Percentiles rank a stretch among this genome's conserved stretches.
phyloP scores from a whole-genome alignment of 2,888 invertebrate species.

The Anarsia innoxiella region DNA sequence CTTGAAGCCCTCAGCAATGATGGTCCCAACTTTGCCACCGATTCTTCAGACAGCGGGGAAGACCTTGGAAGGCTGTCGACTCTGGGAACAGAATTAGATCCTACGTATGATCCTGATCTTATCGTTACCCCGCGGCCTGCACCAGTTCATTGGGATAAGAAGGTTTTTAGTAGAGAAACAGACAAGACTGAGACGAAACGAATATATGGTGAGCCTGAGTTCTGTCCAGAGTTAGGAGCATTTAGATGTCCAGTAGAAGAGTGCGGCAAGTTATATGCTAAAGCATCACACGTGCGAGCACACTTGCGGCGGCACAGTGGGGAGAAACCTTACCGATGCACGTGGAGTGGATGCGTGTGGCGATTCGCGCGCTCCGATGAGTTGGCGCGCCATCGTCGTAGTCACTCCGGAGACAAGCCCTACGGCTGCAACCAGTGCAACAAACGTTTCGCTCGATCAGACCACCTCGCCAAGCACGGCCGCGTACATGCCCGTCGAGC shows the following conservation, averaged over 20 bases:
- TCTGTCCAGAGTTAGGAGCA: constrained; percentile 67
- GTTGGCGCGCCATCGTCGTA: constrained; percentile 91
- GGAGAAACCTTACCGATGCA: constrained; percentile 83
- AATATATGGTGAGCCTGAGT: constrained; percentile 59
- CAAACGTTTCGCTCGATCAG: constrained; percentile 93
- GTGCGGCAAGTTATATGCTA: constrained; percentile 89
- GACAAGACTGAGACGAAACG: constrained; percentile 34
- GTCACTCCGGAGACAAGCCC: constrained; percentile 96
- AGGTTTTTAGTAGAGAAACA: no score
- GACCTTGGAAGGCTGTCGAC: constrained; percentile 31
- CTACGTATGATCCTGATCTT: constrained; percentile 40
- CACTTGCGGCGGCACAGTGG: constrained; percentile 91
- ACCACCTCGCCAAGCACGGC: constrained; percentile 94
- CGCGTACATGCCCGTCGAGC: constrained; percentile 85
- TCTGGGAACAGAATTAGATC: constrained; percentile 32
- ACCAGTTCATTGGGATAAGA: no score
- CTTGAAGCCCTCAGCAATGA: constrained; percentile 52
- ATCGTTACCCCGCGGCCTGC: no score
- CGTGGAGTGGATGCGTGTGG: constrained; percentile 91
- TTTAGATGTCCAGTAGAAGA: constrained; percentile 82
- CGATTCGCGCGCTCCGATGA: constrained; percentile 96
- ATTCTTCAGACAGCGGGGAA: constrained; percentile 36
- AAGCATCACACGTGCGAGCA: constrained; percentile 92
- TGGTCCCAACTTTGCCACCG: constrained; percentile 34
- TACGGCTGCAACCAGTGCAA: constrained; percentile 92